Conservation (phyloP, 2,888 invertebrate genomes). For the Apotomis capreana region DNA sequence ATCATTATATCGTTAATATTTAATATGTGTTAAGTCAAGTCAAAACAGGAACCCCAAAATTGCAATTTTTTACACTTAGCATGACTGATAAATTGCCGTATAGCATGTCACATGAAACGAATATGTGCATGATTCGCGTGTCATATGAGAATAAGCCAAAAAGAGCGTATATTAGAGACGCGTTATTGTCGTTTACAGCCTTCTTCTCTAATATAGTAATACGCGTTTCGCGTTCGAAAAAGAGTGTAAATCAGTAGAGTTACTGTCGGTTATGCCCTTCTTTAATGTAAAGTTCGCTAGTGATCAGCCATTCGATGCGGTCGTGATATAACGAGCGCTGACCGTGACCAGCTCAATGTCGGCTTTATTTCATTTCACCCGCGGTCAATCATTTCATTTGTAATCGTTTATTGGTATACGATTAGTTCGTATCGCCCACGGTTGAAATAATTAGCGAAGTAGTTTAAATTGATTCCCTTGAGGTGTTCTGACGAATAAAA, state of each 20-base stretch:
- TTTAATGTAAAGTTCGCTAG: background rate
- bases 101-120: background rate
- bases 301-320: conserved; percentile 25
- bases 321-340: conserved; percentile 10
- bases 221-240: too few relatives aligned
- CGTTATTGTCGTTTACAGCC: too few relatives aligned
- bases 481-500: too few relatives aligned
- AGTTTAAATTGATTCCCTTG: too few relatives aligned
- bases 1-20: background rate
- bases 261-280: background rate
- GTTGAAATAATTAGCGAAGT: too few relatives aligned
- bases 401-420: background rate
- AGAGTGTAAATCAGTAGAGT: background rate
- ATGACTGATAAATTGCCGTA: background rate
- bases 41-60: background rate
- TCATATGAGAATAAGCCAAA: background rate
- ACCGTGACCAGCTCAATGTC: conserved; percentile 32
- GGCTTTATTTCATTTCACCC: conserved; percentile 10
- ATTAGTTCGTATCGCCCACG: too few relatives aligned
- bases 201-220: too few relatives aligned
- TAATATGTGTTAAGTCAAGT: background rate
- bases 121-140: background rate
- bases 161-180: too few relatives aligned
- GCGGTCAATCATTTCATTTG: background rate
- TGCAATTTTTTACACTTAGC: background rate